Conservation (phyloP, 2,797 vertebrate species). For the Ceyx erithaca region DNA sequence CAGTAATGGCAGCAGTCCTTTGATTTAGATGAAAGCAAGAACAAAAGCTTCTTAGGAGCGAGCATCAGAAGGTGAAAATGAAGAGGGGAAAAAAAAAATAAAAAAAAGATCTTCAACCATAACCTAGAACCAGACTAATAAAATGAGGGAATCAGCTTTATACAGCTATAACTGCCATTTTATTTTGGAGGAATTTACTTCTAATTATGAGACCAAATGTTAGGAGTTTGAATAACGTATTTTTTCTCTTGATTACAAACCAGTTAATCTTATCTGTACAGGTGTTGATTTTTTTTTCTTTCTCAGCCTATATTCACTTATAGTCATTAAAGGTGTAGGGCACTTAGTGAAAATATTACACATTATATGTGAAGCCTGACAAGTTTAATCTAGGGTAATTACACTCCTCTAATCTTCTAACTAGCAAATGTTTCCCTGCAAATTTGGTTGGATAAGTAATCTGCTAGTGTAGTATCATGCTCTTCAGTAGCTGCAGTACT, state of each 20-base stretch:
- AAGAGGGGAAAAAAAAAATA: not conserved
- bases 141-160: not conserved
- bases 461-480: not conserved
- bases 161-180: not conserved
- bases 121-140: not conserved
- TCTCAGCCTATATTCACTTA: not conserved
- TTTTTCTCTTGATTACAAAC: slow-evolving; percentile 30
- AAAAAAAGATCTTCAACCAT: not conserved
- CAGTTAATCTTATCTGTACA: not conserved
- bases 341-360: slow-evolving; percentile 31
- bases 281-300: not conserved
- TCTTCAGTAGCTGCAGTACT: not conserved
- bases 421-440: not conserved
- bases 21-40: slow-evolving; percentile 54
- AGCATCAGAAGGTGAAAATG: slow-evolving; percentile 28
- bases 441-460: not conserved
- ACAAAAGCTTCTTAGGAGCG: slow-evolving; percentile 7
- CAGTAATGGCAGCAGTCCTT: slow-evolving; percentile 9
- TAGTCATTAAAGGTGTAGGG: not conserved
- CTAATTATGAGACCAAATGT: not conserved
- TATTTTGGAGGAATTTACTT: slow-evolving; percentile 13
- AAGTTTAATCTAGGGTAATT: slow-evolving; percentile 48
- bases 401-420: not conserved
- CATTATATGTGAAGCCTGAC: slow-evolving; percentile 25
- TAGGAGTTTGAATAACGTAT: not conserved